Conservation (phyloP, 2,888 invertebrate genomes). For the Cepaea hortensis region DNA sequence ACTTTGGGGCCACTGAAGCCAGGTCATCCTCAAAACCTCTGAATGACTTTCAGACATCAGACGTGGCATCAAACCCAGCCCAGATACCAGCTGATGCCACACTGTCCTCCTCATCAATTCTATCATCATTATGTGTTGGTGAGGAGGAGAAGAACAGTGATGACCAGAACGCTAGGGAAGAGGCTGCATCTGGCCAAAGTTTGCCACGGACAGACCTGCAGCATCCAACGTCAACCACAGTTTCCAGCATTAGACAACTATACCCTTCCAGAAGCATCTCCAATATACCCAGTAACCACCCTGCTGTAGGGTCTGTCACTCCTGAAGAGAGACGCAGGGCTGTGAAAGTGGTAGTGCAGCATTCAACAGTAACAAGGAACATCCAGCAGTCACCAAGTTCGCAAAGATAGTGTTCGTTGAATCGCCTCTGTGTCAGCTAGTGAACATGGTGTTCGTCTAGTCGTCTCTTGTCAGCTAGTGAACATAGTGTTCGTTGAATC, state of each 20-base stretch:
- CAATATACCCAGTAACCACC: background rate
- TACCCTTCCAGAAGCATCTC: conserved; percentile 21
- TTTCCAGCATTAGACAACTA: background rate
- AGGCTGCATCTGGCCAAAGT: background rate
- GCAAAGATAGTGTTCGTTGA: background rate
- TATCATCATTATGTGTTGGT: background rate
- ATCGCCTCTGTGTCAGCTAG: background rate
- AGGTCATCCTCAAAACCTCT: too few species aligned
- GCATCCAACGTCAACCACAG: background rate
- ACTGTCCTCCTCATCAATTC: background rate
- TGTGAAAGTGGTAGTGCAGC: conserved; percentile 22
- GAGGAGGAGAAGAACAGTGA: too few species aligned
- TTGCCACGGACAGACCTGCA: background rate
- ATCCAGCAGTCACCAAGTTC: background rate
- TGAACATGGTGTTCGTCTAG: background rate
- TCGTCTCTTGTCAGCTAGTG: background rate
- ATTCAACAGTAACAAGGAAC: background rate
- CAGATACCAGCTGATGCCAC: background rate
- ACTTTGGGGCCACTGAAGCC: too few species aligned
- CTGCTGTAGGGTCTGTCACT: background rate
- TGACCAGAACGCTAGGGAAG: too few species aligned
- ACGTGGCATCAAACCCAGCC: background rate
- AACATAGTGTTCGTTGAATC: background rate
- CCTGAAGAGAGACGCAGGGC: conserved; percentile 10
- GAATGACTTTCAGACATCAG: too few species aligned